These are phyloP conservation scores for Lota lota DNA, from an alignment of 2,113 vertebrate genomes.

Conservation along the genomic window DNA sequence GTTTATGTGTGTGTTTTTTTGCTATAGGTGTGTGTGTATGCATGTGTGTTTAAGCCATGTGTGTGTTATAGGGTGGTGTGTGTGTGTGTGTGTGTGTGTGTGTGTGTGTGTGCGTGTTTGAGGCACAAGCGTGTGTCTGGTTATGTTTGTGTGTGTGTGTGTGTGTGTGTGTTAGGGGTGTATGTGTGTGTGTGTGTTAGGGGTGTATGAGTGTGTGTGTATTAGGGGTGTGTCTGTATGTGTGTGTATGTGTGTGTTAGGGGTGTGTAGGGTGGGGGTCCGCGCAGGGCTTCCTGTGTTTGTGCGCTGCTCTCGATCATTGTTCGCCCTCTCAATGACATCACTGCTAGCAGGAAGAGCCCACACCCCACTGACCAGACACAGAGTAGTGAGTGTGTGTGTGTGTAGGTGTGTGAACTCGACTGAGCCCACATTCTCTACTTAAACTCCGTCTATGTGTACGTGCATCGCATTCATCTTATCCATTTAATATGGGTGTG, in stretches of 20 bases:
- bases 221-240: slow-evolving; percentile 2
- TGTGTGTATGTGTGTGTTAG: slow-evolving; percentile 21
- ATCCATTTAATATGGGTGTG: too few relatives aligned
- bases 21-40: too few relatives aligned
- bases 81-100: not conserved
- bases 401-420: slow-evolving; percentile 24
- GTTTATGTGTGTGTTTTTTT: not conserved
- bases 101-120: too few relatives aligned
- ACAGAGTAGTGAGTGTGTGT: slow-evolving; percentile 19
- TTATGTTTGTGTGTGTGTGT: too few relatives aligned
- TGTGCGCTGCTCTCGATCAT: slow-evolving; percentile 71
- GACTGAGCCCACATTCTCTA: not conserved
- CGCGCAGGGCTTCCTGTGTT: slow-evolving; percentile 77
- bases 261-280: slow-evolving; percentile 52
- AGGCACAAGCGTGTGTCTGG: too few relatives aligned
- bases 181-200: not conserved
- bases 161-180: not conserved
- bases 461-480: slow-evolving; percentile 38
- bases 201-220: not conserved
- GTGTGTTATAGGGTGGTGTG: not conserved
- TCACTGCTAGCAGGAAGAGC: slow-evolving; percentile 64
- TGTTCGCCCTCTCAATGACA: slow-evolving; percentile 67
- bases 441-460: slow-evolving; percentile 38
- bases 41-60: not conserved
- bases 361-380: slow-evolving; percentile 46